Base-by-base conservation (phyloP, 2,113 vertebrate species). In the Labeo rohita region DNA sequence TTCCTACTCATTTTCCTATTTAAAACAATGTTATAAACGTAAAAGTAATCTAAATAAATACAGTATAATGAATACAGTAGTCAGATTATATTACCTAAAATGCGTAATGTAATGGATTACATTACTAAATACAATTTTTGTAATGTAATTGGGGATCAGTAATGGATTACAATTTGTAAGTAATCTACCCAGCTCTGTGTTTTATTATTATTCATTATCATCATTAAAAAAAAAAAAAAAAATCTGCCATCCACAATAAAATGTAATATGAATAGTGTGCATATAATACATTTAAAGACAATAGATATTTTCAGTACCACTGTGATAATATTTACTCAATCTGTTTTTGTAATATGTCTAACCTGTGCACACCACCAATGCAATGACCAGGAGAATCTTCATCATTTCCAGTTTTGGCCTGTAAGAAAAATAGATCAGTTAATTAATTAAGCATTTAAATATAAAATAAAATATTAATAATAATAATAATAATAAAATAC, bases 301-400 rank as follows among this genome's bases (percentile, higher is more conserved):
- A 0, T 18, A 70, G 15, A 70, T 39, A 18, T 72, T 72, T 43
- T 63, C 10, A n/a, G n/a, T 23, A 63, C 10, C 21, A 63, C 3
- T 4, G 39, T 43, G n/a, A 63, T 43, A 39, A 9, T 72, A 70
- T 72, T 66, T 18, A 8, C 36, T 9, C 18, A 52, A 34, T 28
- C 13, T 34, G 74, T 52, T 50, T 76, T 76, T 76, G 47, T 76
- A 23, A 49, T n/a, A 45, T 59, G 84, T 15, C 0, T 79, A 90
- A 94, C 93, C 92, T 90, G 94, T 93, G 63, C 94, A 72, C 2
- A 92, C 63, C 16, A 89, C 89, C 47, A 93, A 0, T 4, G 90
- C 74, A 0, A 92, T 81, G 0, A 94, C 61, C 43, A 91, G 70
- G 23, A 92, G 83, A 59, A 92, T 89, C 91, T 92, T 94, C 93